These are phyloP conservation scores for Xyrichtys novacula DNA, from an alignment of 2,797 vertebrate species.

Conservation along the genomic window DNA sequence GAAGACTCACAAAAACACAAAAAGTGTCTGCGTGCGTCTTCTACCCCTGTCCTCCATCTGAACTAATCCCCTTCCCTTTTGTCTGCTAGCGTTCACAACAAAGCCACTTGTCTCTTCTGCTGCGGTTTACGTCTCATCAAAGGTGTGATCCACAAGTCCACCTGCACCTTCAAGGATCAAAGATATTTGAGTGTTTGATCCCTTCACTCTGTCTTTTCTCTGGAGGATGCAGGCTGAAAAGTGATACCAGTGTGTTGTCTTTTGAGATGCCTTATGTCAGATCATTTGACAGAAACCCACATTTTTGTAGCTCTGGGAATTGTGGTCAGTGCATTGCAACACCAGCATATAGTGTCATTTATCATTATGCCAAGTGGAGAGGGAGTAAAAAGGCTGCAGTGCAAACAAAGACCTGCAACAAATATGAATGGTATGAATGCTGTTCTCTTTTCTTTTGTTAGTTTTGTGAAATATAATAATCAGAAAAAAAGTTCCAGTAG, in stretches of 20 bases:
- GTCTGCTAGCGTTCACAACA: slow-evolving; percentile 59
- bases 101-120: slow-evolving; percentile 59
- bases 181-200: slow-evolving; percentile 71
- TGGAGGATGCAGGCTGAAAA: slow-evolving; percentile 64
- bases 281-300: slow-evolving; percentile 57
- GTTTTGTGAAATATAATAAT: background rate
- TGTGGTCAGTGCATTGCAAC: slow-evolving; percentile 16
- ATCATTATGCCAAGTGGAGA: slow-evolving; percentile 22
- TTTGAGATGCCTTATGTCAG: slow-evolving; percentile 54
- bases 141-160: slow-evolving; percentile 69
- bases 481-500: background rate
- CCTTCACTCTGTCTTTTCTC: slow-evolving; percentile 17
- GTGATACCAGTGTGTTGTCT: slow-evolving; percentile 57
- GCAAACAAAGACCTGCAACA: slow-evolving; percentile 3
- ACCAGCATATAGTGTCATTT: slow-evolving; percentile 33
- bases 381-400: slow-evolving; percentile 17
- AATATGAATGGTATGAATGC: slow-evolving; percentile 4
- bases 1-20: background rate
- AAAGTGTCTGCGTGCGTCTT: slow-evolving; percentile 1
- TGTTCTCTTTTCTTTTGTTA: background rate
- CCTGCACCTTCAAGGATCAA: slow-evolving; percentile 79
- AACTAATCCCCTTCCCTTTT: slow-evolving; percentile 49
- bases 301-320: slow-evolving; percentile 22
- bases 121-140: slow-evolving; percentile 61
- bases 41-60: slow-evolving; percentile 28